Conservation (phyloP, 2,797 vertebrate genomes). For the Coluber constrictor region DNA sequence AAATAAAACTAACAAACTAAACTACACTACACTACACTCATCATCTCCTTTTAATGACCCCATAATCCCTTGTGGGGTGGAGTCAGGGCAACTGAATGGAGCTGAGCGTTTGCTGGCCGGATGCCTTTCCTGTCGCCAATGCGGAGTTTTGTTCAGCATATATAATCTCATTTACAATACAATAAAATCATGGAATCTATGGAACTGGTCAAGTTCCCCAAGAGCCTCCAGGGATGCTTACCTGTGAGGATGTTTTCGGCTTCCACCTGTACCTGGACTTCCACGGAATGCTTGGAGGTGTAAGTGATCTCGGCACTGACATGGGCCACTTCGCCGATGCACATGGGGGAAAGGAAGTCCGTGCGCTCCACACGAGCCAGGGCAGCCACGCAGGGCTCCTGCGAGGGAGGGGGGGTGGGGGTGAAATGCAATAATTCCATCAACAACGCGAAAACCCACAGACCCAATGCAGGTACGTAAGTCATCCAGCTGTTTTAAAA, state of each 20-base stretch:
- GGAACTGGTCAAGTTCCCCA: rapidly evolving
- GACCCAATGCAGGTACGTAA: too few relatives aligned
- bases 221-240: constrained; percentile 39
- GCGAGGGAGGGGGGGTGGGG: rapidly evolving
- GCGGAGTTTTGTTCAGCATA: too few relatives aligned
- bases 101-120: too few relatives aligned
- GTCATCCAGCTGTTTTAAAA: not conserved
- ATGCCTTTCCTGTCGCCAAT: too few relatives aligned
- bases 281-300: constrained; percentile 90
- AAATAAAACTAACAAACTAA: too few relatives aligned
- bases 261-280: constrained; percentile 90
- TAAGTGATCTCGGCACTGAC: constrained; percentile 90
- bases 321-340: constrained; percentile 91
- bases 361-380: constrained; percentile 93
- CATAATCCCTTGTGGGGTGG: too few relatives aligned
- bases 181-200: not conserved
- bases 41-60: too few relatives aligned
- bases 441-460: not conserved
- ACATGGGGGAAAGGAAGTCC: constrained; percentile 88
- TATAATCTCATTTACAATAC: not conserved
- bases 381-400: constrained; percentile 87
- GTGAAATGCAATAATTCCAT: not conserved
- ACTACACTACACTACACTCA: too few relatives aligned
- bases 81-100: too few relatives aligned
- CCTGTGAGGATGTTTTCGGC: constrained; percentile 94